Conservation (phyloP, 2,113 vertebrate genomes). For the Clinocottus analis region DNA sequence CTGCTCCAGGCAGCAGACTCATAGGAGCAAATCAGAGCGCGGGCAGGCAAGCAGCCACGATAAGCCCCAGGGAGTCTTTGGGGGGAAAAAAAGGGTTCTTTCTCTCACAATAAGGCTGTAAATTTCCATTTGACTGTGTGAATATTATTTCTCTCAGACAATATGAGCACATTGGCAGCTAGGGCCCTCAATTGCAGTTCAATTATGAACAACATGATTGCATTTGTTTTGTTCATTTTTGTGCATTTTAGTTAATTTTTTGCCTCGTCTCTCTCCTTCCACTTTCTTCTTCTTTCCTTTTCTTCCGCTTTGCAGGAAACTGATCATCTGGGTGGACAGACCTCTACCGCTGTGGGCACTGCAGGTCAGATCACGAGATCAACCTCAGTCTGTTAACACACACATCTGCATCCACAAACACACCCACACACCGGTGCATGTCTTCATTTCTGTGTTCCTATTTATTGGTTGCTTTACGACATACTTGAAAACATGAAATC, state of each 20-base stretch:
- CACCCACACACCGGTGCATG: not conserved
- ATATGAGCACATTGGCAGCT: constrained; percentile 28
- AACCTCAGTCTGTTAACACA: constrained; percentile 18
- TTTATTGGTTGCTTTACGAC: constrained; percentile 3
- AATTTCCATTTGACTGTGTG: constrained; percentile 51
- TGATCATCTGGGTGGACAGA: constrained; percentile 89
- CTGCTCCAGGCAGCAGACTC: constrained; percentile 58
- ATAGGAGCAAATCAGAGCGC: constrained; percentile 43
- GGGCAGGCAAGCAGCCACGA: constrained; percentile 51
- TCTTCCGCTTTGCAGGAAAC: constrained; percentile 75
- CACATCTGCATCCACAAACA: constrained; percentile 19
- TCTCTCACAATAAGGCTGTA: constrained; percentile 45
- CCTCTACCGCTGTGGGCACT: constrained; percentile 87
- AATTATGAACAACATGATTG: constrained; percentile 25
- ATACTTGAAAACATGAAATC: not conserved
- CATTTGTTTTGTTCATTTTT: constrained; percentile 19
- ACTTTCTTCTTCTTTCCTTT: constrained; percentile 8
- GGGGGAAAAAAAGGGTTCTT: not conserved
- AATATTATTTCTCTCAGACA: constrained; percentile 53
- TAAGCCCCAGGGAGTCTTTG: constrained; percentile 55
- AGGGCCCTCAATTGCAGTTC: constrained; percentile 10
- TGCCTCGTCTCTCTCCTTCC: constrained; percentile 8
- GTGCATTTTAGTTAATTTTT: not conserved
- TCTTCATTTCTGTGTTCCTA: not conserved
- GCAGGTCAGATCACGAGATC: constrained; percentile 79